Percentiles rank a stretch among this genome's conserved stretches.
Evolutionary conservation across 2,888 invertebrate species (phyloP).

Genomic region (Drosophila yooni): DNA sequence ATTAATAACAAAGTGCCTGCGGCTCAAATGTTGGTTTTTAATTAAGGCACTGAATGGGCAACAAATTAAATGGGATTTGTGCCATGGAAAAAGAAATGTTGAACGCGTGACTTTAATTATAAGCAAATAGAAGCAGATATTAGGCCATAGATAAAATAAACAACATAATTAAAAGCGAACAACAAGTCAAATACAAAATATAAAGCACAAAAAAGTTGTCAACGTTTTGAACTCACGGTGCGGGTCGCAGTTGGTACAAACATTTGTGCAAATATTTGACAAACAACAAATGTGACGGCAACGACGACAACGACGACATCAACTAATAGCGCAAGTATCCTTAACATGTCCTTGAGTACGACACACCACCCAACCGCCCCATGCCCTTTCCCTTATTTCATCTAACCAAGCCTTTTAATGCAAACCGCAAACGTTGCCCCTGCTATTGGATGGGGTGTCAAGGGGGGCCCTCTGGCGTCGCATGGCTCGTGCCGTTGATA

Average conservation of each 20-base stretch:
- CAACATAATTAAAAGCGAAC: constrained; percentile 76
- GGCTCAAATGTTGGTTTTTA: constrained; percentile 72
- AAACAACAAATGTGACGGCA: constrained; percentile 39
- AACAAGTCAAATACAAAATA: constrained; percentile 61
- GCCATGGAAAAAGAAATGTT: constrained; percentile 27
- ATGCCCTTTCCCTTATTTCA: constrained; percentile 5
- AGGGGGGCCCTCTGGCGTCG: constrained; percentile 35
- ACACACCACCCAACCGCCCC: constrained; percentile 7
- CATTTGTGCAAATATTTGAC: constrained; percentile 74
- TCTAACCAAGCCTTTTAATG: constrained; percentile 53
- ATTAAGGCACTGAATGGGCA: constrained; percentile 68
- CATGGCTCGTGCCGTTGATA: constrained; percentile 46
- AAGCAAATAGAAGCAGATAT: constrained; percentile 68
- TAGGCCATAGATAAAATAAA: constrained; percentile 66
- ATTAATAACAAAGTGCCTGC: constrained; percentile 68
- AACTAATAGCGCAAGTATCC: constrained; percentile 70
- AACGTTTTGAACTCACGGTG: constrained; percentile 53
- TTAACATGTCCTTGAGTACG: constrained; percentile 63
- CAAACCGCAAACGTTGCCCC: constrained; percentile 36
- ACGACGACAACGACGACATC: constrained; percentile 53
- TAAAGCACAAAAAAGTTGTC: constrained; percentile 36
- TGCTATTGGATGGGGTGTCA: constrained; percentile 42
- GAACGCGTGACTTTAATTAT: constrained; percentile 71
- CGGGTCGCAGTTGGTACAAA: constrained; percentile 69
- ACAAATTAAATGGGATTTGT: constrained; percentile 65